Evolutionary conservation across 2,888 invertebrate species (phyloP).

Genomic region (Drosophila acutilabella): DNA sequence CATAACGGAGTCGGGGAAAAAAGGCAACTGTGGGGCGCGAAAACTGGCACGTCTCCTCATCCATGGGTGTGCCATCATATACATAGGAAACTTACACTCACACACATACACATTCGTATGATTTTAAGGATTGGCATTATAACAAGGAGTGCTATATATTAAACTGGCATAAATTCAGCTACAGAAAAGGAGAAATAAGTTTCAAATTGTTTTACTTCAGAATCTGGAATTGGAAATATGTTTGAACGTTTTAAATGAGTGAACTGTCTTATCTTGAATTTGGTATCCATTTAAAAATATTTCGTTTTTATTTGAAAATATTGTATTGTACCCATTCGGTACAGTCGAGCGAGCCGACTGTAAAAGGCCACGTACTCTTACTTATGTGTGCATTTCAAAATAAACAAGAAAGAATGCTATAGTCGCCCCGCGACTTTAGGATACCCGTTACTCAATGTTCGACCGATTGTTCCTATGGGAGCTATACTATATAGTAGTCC

Average conservation of each 20-base stretch:
- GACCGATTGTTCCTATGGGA: too few relatives aligned
- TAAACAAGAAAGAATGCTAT: too few relatives aligned
- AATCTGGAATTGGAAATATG: not conserved
- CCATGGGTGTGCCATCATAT: slow-evolving; percentile 50
- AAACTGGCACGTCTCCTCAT: slow-evolving; percentile 63
- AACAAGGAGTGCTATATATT: slow-evolving; percentile 72
- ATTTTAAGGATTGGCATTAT: slow-evolving; percentile 74
- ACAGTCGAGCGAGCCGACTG: too few relatives aligned
- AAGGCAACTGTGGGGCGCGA: slow-evolving; percentile 66
- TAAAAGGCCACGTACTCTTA: too few relatives aligned
- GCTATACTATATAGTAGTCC: too few relatives aligned
- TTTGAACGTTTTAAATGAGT: not conserved
- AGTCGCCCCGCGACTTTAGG: too few relatives aligned
- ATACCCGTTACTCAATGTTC: too few relatives aligned
- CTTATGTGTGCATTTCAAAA: too few relatives aligned
- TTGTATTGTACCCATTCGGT: too few relatives aligned
- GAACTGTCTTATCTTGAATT: too few relatives aligned
- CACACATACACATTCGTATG: slow-evolving; percentile 29
- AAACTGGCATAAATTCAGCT: slow-evolving; percentile 48
- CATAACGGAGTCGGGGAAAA: slow-evolving; percentile 49
- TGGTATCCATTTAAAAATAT: too few relatives aligned
- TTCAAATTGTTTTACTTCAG: slow-evolving; percentile 16
- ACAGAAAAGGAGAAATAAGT: slow-evolving; percentile 24
- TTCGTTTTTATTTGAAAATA: too few relatives aligned
- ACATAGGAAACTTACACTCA: slow-evolving; percentile 17